Evolutionary conservation across 53 echinoderm and acorn worm genomes (phyloP).

Genomic region (Paelopatides confundens): DNA sequence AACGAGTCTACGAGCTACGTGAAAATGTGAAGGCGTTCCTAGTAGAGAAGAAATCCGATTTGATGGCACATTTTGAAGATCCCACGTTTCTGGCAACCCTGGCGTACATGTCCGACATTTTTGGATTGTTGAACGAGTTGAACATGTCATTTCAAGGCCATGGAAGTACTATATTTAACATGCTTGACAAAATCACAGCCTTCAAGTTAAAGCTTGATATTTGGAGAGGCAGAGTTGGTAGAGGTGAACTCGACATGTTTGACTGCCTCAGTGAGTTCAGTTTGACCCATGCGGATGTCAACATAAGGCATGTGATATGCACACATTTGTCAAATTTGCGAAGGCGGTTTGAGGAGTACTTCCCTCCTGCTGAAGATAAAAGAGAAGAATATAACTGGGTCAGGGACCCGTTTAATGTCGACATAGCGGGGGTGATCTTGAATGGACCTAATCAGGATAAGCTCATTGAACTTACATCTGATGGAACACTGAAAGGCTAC

Average conservation of each 20-base stretch:
- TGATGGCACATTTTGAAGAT: conserved; percentile 17
- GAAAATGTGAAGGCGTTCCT: conserved; percentile 17
- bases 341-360: conserved; percentile 22
- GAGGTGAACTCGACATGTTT: conserved; percentile 31
- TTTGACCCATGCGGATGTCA: background rate
- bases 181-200: conserved; percentile 36
- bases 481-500: background rate
- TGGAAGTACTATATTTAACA: conserved; percentile 41
- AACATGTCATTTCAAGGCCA: conserved; percentile 38
- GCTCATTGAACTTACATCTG: conserved; percentile 4
- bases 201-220: conserved; percentile 4
- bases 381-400: conserved; percentile 12
- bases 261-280: background rate
- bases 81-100: conserved; percentile 18
- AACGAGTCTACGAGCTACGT: conserved; percentile 29
- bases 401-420: conserved; percentile 12
- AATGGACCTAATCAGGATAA: background rate
- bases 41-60: conserved; percentile 1
- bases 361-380: conserved; percentile 22
- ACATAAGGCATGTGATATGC: background rate
- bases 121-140: conserved; percentile 31
- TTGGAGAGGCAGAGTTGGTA: background rate
- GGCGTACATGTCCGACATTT: conserved; percentile 46
- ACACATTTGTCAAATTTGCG: conserved; percentile 18
- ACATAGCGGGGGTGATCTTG: background rate